Conservation (phyloP, 2,797 vertebrate species). For the Peromyscus attwateri region DNA sequence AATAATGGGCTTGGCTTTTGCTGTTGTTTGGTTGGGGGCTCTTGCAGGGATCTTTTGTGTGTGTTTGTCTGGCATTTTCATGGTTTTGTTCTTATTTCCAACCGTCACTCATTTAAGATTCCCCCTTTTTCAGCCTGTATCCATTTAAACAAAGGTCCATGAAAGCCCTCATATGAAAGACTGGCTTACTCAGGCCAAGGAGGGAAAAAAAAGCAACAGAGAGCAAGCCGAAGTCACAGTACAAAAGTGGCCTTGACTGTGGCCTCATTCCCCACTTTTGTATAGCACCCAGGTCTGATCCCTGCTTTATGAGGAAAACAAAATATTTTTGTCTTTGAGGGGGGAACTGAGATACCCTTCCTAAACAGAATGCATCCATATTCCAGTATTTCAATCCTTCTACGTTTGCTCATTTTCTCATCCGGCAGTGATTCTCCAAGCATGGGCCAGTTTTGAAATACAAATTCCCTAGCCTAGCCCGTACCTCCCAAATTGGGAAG, state of each 20-base stretch:
- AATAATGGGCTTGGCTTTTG: not conserved
- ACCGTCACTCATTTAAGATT: not conserved
- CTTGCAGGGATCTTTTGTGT: not conserved
- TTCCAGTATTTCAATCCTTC: not conserved
- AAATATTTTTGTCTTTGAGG: not conserved
- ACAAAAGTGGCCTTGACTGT: not conserved
- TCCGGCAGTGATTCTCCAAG: not conserved
- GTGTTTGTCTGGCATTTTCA: not conserved
- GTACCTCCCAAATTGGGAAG: not conserved
- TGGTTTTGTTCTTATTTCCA: not conserved
- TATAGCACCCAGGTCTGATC: not conserved
- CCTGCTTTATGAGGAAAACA: not conserved
- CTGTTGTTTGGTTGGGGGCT: not conserved
- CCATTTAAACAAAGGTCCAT: not conserved
- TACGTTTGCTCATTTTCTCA: not conserved
- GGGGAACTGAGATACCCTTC: not conserved
- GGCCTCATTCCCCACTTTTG: not conserved
- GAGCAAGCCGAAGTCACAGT: not conserved
- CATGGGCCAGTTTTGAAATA: not conserved
- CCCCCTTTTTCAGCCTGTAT: not conserved
- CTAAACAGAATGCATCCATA: not conserved
- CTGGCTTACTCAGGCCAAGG: not conserved
- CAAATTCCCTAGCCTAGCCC: not conserved
- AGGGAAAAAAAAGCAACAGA: not conserved
- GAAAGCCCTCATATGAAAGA: not conserved